phyloP scores from a whole-genome alignment of 2,113 vertebrate genomes.

The Numida meleagris region DNA sequence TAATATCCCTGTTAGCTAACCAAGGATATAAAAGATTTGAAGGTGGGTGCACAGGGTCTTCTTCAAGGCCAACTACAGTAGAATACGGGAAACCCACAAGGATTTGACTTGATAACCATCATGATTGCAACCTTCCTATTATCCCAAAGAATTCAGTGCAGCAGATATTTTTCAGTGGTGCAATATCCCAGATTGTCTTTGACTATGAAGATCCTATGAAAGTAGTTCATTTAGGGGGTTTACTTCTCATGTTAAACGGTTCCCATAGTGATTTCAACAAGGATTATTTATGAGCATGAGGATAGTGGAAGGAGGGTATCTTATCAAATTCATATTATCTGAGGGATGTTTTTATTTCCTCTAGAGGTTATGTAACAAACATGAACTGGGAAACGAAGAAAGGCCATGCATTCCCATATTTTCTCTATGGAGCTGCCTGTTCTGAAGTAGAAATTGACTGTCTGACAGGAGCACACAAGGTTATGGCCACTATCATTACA shows the following conservation, averaged over 20 bases:
- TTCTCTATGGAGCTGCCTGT: slow-evolving; percentile 79
- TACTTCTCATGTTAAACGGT: background rate
- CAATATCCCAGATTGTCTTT: background rate
- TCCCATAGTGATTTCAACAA: background rate
- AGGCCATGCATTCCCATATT: slow-evolving; percentile 82
- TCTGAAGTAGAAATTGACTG: slow-evolving; percentile 89
- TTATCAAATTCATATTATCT: background rate
- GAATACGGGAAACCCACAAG: background rate
- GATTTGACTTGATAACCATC: background rate
- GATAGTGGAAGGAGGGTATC: background rate
- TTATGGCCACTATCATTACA: slow-evolving; percentile 27
- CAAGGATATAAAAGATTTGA: background rate
- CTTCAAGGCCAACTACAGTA: background rate
- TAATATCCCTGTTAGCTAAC: background rate
- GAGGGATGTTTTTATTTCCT: background rate
- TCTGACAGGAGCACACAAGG: slow-evolving; percentile 86
- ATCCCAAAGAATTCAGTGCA: background rate
- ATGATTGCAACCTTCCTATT: background rate
- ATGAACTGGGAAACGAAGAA: slow-evolving; percentile 87
- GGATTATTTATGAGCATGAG: background rate
- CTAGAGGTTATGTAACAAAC: slow-evolving; percentile 80
- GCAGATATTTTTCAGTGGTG: background rate
- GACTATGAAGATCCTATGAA: background rate
- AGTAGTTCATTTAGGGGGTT: background rate
- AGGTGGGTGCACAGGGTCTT: background rate